Conservation (phyloP, 2,888 invertebrate genomes). For the Mesorhabditis belari region DNA sequence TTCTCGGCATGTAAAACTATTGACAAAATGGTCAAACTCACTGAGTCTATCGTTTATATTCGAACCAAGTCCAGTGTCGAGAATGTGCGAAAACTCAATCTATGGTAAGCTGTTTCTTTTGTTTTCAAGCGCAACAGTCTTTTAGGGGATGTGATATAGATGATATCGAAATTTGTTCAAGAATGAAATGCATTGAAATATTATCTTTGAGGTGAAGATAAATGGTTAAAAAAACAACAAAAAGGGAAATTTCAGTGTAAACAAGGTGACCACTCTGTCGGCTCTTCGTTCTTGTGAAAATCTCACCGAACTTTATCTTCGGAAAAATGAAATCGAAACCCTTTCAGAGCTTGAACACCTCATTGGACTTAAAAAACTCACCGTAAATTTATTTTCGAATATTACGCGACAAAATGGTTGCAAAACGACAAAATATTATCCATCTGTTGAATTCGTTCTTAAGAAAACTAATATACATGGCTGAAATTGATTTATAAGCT, state of each 20-base stretch:
- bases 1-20: background rate
- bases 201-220: slow-evolving; percentile 75
- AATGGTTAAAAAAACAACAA: too few relatives aligned
- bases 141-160: slow-evolving; percentile 85
- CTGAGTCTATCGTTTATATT: slow-evolving; percentile 90
- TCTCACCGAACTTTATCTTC: slow-evolving; percentile 76
- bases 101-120: slow-evolving; percentile 68
- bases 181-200: slow-evolving; percentile 84
- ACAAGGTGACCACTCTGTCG: slow-evolving; percentile 71
- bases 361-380: slow-evolving; percentile 8
- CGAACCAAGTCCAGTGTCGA: slow-evolving; percentile 80
- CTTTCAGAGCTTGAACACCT: slow-evolving; percentile 66
- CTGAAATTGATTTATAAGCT: too few relatives aligned
- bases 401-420: too few relatives aligned
- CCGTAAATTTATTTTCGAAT: too few relatives aligned
- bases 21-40: slow-evolving; percentile 73
- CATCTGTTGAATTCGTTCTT: too few relatives aligned
- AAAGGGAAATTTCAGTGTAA: slow-evolving; percentile 65
- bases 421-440: too few relatives aligned
- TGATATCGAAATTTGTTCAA: slow-evolving; percentile 77
- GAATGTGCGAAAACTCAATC: slow-evolving; percentile 82
- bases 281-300: slow-evolving; percentile 74
- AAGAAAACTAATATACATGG: too few relatives aligned
- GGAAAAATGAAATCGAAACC: slow-evolving; percentile 77
- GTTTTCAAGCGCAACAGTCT: slow-evolving; percentile 20